Base-by-base conservation (phyloP, 2,888 invertebrate genomes). In the Parascotia fuliginaria region DNA sequence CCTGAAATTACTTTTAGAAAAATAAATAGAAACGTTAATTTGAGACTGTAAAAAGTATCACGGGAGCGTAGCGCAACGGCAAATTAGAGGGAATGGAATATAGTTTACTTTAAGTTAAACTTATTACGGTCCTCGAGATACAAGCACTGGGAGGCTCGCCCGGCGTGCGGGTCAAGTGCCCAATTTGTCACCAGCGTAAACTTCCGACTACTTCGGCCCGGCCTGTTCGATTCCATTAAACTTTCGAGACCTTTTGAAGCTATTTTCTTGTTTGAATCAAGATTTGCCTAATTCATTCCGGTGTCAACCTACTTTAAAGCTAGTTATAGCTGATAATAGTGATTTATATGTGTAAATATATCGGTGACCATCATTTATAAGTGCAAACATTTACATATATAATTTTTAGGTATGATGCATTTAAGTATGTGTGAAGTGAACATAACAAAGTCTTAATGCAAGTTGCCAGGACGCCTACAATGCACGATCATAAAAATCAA, bases 91-190 rank as follows among this genome's bases (percentile, higher is more conserved):
- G 80, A 88, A 88, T 85, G 85, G 90, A 89, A 91, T 90, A 91
- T 91, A 92, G 92, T 92, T 92, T 91, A 91, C 87, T 90, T 90
- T 80, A 90, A 91, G 89, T 91, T 90, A 89, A 90, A 91, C 86
- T 91, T 92, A 92, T 91, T 91, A 91, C 89, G 89, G 90, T 89
- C 81, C 89, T 90, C 83, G 80, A 85, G 89, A 80, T 87, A 88
- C 90, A 89, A 84, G 86, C 85, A 81, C 85, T 84, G 81, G 85
- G 79, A 85, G 87, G 85, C 86, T 79, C 80, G 82, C 75, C 73
- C 80, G 79, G 79, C 78, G 81, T 77, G 80, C 89, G 89, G 91
- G 91, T 91, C 92, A 91, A 92, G 92, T 91, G 87, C 87, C 90
- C 90, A 92, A 92, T 92, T 92, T 92, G 92, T 92, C 92, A 91